phyloP scores from a whole-genome alignment of 2,797 vertebrate genomes.

The Manis javanica region DNA sequence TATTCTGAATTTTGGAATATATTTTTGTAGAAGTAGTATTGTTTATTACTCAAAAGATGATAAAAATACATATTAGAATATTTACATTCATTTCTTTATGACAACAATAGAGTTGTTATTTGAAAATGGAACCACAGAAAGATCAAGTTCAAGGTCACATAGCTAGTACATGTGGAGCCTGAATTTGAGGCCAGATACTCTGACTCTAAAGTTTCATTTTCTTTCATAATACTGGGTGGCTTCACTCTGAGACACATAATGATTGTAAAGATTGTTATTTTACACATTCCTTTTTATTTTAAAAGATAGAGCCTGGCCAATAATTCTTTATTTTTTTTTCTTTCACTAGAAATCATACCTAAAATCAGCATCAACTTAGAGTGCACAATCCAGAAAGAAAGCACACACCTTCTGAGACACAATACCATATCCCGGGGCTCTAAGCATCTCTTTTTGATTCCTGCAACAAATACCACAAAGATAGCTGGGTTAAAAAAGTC shows the following conservation, averaged over 20 bases:
- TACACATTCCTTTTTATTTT: neutral
- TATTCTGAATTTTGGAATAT: neutral
- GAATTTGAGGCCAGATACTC: neutral
- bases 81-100: neutral
- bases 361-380: neutral
- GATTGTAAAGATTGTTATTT: neutral
- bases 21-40: slow-evolving; percentile 17
- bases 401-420: neutral
- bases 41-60: neutral
- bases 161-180: neutral
- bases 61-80: neutral
- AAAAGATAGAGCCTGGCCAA: neutral
- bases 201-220: neutral
- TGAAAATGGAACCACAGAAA: neutral
- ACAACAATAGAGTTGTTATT: neutral
- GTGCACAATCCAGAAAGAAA: neutral
- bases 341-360: neutral
- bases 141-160: neutral
- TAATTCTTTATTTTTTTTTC: neutral
- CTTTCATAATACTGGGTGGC: neutral
- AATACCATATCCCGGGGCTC: neutral
- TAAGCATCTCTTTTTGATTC: neutral
- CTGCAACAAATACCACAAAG: neutral
- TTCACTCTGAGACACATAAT: neutral
- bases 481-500: neutral